Evolutionary conservation across 2,888 invertebrate species (phyloP), one percentile per base, ranked within the genome.

Genomic region (Ceramica pisi): DNA sequence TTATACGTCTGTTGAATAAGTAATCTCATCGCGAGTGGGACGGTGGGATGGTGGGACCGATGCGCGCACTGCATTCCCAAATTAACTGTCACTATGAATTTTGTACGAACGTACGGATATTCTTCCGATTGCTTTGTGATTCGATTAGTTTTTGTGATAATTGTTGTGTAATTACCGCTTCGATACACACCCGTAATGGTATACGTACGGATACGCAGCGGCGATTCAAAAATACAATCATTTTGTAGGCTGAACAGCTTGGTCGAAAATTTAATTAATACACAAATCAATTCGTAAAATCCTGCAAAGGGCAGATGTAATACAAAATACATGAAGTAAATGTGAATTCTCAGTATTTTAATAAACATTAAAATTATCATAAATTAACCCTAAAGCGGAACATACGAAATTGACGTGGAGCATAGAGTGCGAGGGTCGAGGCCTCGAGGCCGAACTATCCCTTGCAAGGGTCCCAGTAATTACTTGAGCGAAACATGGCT

Each of bases 41-140:
- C 44, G 76, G 35, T 50, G 67, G 80, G 86, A 78, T 75, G 41
- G 41, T 41, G 41, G 41, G 41, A 41, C 82, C 84, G 82, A 86
- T 82, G 86, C 83, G 85, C 89, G 90, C 89, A 92, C 88, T 94
- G 95, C 95, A 95, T 92, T 94, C 90, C 93, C 93, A 92, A 87
- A 95, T 95, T 93, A 95, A 94, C 95, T 95, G 95, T 95, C 95
- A 93, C 88, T 89, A 93, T 93, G 93, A 91, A 94, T 95, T 92
- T 91, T 91, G 92, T 89, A 92, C 90, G 90, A 90, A 85, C 87
- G 83, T 81, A 87, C 88, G 89, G 91, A 92, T 91, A 91, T 88
- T 84, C 89, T 89, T 88, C 89, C 92, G 94, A 95, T 95, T 95
- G 95, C 90, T 91, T 92, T 90, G 91, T 91, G 90, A 95, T 94